Evolutionary conservation across 1,140 invertebrate species (phyloP).

Genomic region (Scaptodrosophila lebanonensis): DNA sequence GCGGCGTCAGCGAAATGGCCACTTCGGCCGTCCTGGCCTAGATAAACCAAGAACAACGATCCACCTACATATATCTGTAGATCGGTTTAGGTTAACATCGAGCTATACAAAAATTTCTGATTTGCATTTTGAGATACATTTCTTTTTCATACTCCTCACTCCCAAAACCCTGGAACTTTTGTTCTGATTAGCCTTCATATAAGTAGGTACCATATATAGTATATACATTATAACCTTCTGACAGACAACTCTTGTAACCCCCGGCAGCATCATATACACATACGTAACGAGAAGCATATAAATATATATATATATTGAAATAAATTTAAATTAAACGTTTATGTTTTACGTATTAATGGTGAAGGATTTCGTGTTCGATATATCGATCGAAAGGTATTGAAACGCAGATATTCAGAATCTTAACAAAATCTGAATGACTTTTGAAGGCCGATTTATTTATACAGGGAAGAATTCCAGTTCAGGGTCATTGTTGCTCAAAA

Average conservation of each 20-base stretch:
- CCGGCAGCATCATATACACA: constrained; percentile 37
- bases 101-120: constrained; percentile 23
- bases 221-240: constrained; percentile 46
- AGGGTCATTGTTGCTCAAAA: too few species aligned
- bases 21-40: constrained; percentile 86
- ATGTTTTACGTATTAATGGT: too few species aligned
- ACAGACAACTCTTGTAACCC: constrained; percentile 45
- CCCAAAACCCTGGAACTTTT: constrained; percentile 4
- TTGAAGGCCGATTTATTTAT: too few species aligned
- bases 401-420: too few species aligned
- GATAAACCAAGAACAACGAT: neutral
- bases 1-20: constrained; percentile 94
- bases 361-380: too few species aligned
- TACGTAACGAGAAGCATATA: too few species aligned
- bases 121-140: constrained; percentile 37
- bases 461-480: too few species aligned
- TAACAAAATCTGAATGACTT: too few species aligned
- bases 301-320: constrained; percentile 41
- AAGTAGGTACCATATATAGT: constrained; percentile 1
- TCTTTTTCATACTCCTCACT: constrained; percentile 13
- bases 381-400: too few species aligned
- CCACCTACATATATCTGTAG: constrained; percentile 32
- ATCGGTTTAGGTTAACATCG: constrained; percentile 48
- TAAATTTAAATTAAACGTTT: constrained; percentile 42
- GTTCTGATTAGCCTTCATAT: neutral